Base-by-base conservation (phyloP, 2,888 invertebrate genomes). In the Mellilla xanthometata region DNA sequence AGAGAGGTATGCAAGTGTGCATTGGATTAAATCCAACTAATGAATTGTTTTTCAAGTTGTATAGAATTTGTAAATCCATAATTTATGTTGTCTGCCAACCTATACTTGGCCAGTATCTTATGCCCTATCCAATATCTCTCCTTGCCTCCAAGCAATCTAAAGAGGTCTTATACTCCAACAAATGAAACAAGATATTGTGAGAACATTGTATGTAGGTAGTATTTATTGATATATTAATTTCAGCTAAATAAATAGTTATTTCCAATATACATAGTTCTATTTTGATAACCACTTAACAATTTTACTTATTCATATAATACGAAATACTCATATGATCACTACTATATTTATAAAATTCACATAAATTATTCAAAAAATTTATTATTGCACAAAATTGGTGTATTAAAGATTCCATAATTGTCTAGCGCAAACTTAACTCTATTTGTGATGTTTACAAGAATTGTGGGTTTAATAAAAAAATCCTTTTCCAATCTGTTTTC, bases 171-270 rank as follows among this genome's bases (percentile, higher is more conserved):
- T n/a, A n/a, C n/a, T n/a, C n/a, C n/a, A n/a, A n/a, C 3, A 32
- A 49, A 39, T 59, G 56, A 61, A 59, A 58, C 52, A 52, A 64
- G 57, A 60, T 53, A 51, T 57, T 67, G 62, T 67, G 68, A 77
- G 72, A 80, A 81, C 73, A 70, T 73, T 71, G 66, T 58, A 70
- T 72, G 71, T 76, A 72, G 65, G 68, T 76, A 73, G 68, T 76
- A 73, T 76, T 76, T 72, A 70, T 67, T 75, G 65, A 81, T 82
- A 81, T 81, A 83, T 81, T 83, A 79, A 75, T 79, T 79, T 80
- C 70, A 68, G 71, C 76, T 79, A 82, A 80, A 84, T 81, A 81
- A 81, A 81, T 79, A 75, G 63, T 72, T 68, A 70, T 66, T 68
- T 76, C 77, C 71, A 74, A 73, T 77, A 78, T 71, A 69, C 62